Evolutionary conservation across 2,888 invertebrate genomes (phyloP), one percentile per base, ranked within the genome.

Genomic region (Gisinianus flammeolus): DNA sequence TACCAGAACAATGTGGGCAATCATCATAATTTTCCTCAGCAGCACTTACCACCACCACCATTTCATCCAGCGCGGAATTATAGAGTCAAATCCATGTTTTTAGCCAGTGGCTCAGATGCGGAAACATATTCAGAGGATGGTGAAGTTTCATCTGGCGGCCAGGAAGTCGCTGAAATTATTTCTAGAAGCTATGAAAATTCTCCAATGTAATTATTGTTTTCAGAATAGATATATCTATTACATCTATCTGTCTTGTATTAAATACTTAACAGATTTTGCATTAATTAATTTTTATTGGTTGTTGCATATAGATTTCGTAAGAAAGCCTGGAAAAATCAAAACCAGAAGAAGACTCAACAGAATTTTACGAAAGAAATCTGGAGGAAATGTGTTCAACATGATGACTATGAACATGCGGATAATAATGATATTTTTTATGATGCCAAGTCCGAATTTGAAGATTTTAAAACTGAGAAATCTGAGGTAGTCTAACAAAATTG

Each of bases 111-210:
- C 5, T 76, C 72, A 10, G 79, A 79, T 33, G 70, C 79, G 8
- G 81, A 83, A 22, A 77, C 79, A 28, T 68, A 79, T 19, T 82
- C 82, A 10, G 84, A 84, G 73, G 84, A 84, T 76, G 84, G 83
- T 16, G 84, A 84, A 75, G 80, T 84, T 35, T 84, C 84, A 0
- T 81, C 81, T 3, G 84, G 84, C 10, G 84, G 84, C 24, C 82
- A 82, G 73, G 84, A 84, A 80, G 84, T 84, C 54, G 80, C 82
- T 16, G 83, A 83, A 70, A 84, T 84, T 35, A 84, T 84, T 58
- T 84, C 83, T n/a, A 80, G 79, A 71, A 82, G 81, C 10, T 84
- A 83, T 76, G 84, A 84, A 79, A 84, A 84, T 67, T 83, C 84
- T 68, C 84, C 84, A 66, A 74, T 84, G 84, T 84, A 82, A 78